These are phyloP conservation scores for Lagenorhynchus albirostris DNA, from an alignment of 2,113 vertebrate species.

Conservation along the genomic window DNA sequence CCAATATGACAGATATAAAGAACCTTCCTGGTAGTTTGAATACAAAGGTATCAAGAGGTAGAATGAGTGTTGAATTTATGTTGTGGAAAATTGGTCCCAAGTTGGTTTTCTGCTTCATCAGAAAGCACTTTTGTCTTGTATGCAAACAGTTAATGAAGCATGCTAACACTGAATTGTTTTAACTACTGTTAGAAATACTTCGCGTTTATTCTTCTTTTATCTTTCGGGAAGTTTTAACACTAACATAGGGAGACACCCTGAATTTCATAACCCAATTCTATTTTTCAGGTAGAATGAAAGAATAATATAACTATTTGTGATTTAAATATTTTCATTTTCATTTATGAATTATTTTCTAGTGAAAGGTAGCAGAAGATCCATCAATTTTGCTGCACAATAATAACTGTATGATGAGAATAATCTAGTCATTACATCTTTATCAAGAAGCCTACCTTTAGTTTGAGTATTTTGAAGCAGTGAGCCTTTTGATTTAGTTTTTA, in stretches of 20 bases:
- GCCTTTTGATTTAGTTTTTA: constrained; percentile 56
- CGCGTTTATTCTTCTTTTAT: constrained; percentile 63
- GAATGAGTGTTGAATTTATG: constrained; percentile 86
- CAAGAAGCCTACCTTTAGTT: constrained; percentile 28
- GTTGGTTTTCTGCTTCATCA: constrained; percentile 88
- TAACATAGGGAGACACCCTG: not conserved
- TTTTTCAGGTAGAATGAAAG: constrained; percentile 3
- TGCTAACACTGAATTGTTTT: constrained; percentile 81
- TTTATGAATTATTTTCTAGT: constrained; percentile 49
- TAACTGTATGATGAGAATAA: constrained; percentile 51
- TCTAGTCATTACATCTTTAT: constrained; percentile 57
- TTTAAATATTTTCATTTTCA: constrained; percentile 56
- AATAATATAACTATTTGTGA: constrained; percentile 18
- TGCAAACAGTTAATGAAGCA: constrained; percentile 89
- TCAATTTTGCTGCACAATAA: constrained; percentile 52
- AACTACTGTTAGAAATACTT: constrained; percentile 71
- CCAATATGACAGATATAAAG: constrained; percentile 73
- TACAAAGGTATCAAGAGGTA: constrained; percentile 80
- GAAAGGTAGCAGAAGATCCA: constrained; percentile 46
- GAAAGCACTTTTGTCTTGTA: constrained; percentile 87
- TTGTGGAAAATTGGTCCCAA: constrained; percentile 90
- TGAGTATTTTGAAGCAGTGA: constrained; percentile 64
- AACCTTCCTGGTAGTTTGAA: constrained; percentile 74
- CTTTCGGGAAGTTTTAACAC: constrained; percentile 55
- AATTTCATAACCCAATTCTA: constrained; percentile 45